These are phyloP conservation scores for Cherax quadricarinatus DNA, from an alignment of 1,140 invertebrate species.

Conservation along the genomic window DNA sequence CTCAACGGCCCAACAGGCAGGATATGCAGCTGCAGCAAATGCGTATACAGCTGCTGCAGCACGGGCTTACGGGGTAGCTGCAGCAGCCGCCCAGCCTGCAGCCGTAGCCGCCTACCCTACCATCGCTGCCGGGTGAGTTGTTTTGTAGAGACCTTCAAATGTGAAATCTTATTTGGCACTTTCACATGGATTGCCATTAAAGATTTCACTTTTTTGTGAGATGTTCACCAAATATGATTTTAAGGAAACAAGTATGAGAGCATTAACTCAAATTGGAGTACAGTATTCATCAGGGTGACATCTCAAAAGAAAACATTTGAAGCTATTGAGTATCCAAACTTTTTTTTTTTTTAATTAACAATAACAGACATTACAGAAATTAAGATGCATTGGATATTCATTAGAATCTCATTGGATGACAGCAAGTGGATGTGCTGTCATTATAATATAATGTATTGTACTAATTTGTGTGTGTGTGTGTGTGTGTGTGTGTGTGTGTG, in stretches of 20 bases:
- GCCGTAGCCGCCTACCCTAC: slow-evolving; percentile 80
- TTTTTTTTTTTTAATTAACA: background rate
- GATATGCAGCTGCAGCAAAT: slow-evolving; percentile 84
- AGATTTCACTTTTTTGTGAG: background rate
- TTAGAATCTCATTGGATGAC: background rate
- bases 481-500: too few species aligned
- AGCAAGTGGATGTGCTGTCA: background rate
- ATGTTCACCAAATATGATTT: background rate
- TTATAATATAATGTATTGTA: background rate
- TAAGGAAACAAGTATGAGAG: background rate
- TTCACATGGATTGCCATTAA: background rate
- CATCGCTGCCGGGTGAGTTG: slow-evolving; percentile 82
- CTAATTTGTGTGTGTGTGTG: background rate
- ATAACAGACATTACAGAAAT: background rate
- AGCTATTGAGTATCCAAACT: background rate
- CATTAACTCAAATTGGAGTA: too few species aligned
- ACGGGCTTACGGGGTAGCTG: slow-evolving; percentile 84
- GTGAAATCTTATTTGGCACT: background rate
- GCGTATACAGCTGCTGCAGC: slow-evolving; percentile 89
- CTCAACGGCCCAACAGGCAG: slow-evolving; percentile 82
- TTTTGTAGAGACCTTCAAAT: background rate
- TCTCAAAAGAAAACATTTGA: background rate
- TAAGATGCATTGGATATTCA: background rate
- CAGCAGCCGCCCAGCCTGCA: slow-evolving; percentile 82
- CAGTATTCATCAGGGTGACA: background rate